Percentiles rank a stretch among this genome's conserved stretches.
Evolutionary conservation across 2,888 invertebrate genomes (phyloP).

Genomic region (Euzophera pinguis): DNA sequence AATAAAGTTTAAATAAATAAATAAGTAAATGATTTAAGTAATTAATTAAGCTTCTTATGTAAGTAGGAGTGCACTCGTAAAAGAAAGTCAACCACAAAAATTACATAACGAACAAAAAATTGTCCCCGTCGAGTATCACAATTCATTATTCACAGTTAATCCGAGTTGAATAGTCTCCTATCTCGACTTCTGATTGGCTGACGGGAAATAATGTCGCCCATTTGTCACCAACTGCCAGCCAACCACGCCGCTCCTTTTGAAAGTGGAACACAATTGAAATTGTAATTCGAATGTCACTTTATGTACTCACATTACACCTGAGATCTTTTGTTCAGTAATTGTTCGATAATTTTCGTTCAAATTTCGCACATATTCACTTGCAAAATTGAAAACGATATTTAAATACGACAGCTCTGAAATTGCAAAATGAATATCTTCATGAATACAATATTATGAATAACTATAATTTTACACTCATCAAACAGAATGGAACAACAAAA

Average conservation of each 20-base stretch:
- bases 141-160: conserved; percentile 41
- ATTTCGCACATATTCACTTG: no score
- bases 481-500: conserved; percentile 70
- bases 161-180: conserved; percentile 23
- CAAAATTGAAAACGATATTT: conserved; percentile 18
- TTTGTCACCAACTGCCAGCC: conserved; percentile 74
- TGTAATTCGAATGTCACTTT: conserved; percentile 58
- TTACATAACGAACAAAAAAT: conserved; percentile 12
- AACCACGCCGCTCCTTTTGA: conserved; percentile 48
- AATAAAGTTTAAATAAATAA: no score
- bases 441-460: conserved; percentile 31
- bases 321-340: conserved; percentile 26
- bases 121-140: conserved; percentile 32
- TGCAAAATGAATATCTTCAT: conserved; percentile 15
- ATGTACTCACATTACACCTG: conserved; percentile 32
- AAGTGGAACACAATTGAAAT: conserved; percentile 59
- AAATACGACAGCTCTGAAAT: conserved; percentile 3
- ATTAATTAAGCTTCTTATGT: no score
- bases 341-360: conserved; percentile 13
- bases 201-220: conserved; percentile 62
- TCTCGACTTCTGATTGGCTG: conserved; percentile 50
- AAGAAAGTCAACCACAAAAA: conserved; percentile 10
- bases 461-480: conserved; percentile 69
- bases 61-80: background rate
- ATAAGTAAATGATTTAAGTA: no score